Base-by-base conservation (phyloP, 1,140 invertebrate species). In the Druon quercuslanigerum region DNA sequence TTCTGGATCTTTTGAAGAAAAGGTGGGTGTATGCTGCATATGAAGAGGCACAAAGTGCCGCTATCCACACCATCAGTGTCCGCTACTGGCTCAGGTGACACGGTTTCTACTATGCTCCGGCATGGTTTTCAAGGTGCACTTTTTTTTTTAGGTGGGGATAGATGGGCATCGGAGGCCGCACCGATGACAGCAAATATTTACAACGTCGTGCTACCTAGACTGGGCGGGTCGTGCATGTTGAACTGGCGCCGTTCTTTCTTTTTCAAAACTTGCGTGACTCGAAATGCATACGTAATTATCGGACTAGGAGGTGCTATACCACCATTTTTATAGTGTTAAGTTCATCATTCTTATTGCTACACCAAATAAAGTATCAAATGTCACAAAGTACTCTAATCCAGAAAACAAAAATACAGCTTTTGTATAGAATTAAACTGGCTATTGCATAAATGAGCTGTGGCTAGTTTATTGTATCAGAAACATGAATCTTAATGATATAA, bases 171-270 rank as follows among this genome's bases (percentile, higher is more conserved):
- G 71, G 73, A 78, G 72, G 51, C 73, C 50, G 72, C 57, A 52
- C 74, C 83, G 85, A 87, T 83, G 86, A 87, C 84, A 87, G 86
- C 76, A 84, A 87, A 87, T 87, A 87, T 87, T 87, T 87, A 87
- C 81, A 83, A 82, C 83, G 72, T 71, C 78, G 78, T 81, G 82
- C 79, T 82, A 78, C 77, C 75, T 78, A 79, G 83, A 81, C 77
- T 75, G 60, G 74, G 60, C 74, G 60, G 72, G 56, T 73, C 72
- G 20, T 56, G 72, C 25, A 52, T 40, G 12, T 50, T 40, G 16
- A 71, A 77, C 74, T 77, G 77, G 77, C 77, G 77, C 74, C 80
- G 73, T 66, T 66, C 20, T 40, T 66, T 40, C 33, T 66, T 54
- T 54, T 54, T 54, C n/a, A 17, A 17, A 54, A 54, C 4, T 54